A percentile compares a stretch with the other conserved stretches of the same genome.
Evolutionary conservation across 2,797 vertebrate genomes (phyloP).

Genomic region (Gastrophryne carolinensis): DNA sequence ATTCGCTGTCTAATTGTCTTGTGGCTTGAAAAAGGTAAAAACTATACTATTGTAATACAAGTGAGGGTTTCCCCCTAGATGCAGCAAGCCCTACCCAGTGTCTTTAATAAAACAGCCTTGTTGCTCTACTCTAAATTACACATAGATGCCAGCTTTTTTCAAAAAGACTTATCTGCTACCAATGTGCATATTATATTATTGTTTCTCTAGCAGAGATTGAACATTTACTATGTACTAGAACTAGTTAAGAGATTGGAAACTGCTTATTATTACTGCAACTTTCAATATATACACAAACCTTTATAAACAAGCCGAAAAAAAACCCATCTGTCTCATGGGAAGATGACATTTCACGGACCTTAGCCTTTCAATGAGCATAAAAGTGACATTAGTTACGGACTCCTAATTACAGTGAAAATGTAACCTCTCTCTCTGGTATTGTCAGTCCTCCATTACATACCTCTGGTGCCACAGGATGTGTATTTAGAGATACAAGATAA

Average conservation of each 20-base stretch:
- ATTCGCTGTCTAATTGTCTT: too few species aligned
- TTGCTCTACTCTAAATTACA: not conserved
- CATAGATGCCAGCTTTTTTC: too few species aligned
- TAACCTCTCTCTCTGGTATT: not conserved
- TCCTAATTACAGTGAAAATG: not conserved
- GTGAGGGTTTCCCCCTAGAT: too few species aligned
- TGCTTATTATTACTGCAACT: not conserved
- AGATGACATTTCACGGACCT: not conserved
- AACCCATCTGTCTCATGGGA: not conserved
- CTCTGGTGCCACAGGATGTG: not conserved
- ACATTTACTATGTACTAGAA: not conserved
- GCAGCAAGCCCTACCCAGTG: too few species aligned
- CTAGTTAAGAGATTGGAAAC: not conserved
- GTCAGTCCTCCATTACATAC: slow-evolving; percentile 1
- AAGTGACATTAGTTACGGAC: not conserved
- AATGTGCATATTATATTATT: not conserved
- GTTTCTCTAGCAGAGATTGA: not conserved
- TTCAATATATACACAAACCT: not conserved
- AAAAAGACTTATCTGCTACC: too few species aligned
- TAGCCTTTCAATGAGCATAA: not conserved
- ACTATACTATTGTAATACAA: too few species aligned
- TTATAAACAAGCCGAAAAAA: not conserved
- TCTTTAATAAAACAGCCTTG: too few species aligned
- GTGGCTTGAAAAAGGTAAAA: too few species aligned
- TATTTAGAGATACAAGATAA: slow-evolving; percentile 7